Evolutionary conservation across 1,140 invertebrate species (phyloP).

Genomic region (Pseudomyrmex pallidus): DNA sequence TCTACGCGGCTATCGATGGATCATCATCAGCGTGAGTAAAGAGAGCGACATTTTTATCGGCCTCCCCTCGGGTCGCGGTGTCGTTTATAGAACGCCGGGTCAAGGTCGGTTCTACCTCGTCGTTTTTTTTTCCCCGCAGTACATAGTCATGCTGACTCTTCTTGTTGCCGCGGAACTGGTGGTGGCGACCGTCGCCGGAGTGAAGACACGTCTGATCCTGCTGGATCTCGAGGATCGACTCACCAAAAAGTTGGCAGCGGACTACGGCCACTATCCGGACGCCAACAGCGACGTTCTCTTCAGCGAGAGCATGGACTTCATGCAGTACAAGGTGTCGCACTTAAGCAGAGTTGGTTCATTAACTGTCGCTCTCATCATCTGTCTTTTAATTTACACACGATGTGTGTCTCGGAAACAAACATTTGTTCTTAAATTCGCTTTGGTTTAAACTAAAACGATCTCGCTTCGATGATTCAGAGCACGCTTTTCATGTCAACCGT

Average conservation of each 20-base stretch:
- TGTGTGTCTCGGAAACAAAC: not conserved
- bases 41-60: slow-evolving; percentile 27
- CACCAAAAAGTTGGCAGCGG: slow-evolving; percentile 78
- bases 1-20: slow-evolving; percentile 84
- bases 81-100: not conserved
- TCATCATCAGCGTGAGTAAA: slow-evolving; percentile 84
- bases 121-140: slow-evolving; percentile 78
- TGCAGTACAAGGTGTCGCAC: slow-evolving; percentile 85
- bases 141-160: slow-evolving; percentile 84
- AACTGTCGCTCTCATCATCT: not conserved
- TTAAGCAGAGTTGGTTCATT: slow-evolving; percentile 1
- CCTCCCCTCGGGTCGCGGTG: not conserved
- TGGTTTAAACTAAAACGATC: not conserved
- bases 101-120: slow-evolving; percentile 38
- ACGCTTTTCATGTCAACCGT: not conserved
- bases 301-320: slow-evolving; percentile 85
- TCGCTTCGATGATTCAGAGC: not conserved
- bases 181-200: slow-evolving; percentile 76
- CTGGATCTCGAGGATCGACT: slow-evolving; percentile 82
- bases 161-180: slow-evolving; percentile 82
- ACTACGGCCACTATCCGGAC: slow-evolving; percentile 82
- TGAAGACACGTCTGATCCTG: slow-evolving; percentile 81
- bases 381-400: not conserved
- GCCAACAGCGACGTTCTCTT: slow-evolving; percentile 81
- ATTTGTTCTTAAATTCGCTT: not conserved